Evolutionary conservation across 2,797 vertebrate species (phyloP).

Genomic region (Thalassophryne amazonica): DNA sequence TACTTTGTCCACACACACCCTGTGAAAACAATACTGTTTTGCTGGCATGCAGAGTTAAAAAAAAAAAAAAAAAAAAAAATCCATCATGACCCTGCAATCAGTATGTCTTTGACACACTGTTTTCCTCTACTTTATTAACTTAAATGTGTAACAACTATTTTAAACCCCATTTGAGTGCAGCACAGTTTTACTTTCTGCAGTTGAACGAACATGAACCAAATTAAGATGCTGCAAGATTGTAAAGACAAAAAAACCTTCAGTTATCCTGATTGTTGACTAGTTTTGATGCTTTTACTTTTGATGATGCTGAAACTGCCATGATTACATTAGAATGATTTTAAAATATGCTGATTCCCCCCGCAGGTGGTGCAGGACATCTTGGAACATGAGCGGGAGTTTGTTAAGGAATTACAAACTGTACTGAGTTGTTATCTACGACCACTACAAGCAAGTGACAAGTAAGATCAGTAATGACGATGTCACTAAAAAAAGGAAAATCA

Average conservation of each 20-base stretch:
- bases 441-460: slow-evolving; percentile 93
- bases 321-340: too few relatives aligned
- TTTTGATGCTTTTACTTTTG: background rate
- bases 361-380: slow-evolving; percentile 97
- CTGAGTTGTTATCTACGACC: slow-evolving; percentile 90
- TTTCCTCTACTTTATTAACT: background rate
- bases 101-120: background rate
- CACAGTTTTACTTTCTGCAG: background rate
- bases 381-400: slow-evolving; percentile 94
- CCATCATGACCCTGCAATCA: background rate
- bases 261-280: background rate
- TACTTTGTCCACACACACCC: too few relatives aligned
- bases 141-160: background rate
- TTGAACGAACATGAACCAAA: background rate
- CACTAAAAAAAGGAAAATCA: background rate
- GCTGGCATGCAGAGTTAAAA: too few relatives aligned
- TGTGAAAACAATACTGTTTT: too few relatives aligned
- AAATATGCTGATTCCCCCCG: background rate
- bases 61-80: too few relatives aligned
- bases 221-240: background rate
- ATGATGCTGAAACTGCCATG: background rate
- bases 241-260: background rate
- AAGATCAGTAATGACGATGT: slow-evolving; percentile 57
- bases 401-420: slow-evolving; percentile 91
- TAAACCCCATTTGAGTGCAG: background rate